Evolutionary conservation across 1,140 invertebrate species (phyloP), one percentile per base, ranked within the genome.

Genomic region (Drosophila navojoa): DNA sequence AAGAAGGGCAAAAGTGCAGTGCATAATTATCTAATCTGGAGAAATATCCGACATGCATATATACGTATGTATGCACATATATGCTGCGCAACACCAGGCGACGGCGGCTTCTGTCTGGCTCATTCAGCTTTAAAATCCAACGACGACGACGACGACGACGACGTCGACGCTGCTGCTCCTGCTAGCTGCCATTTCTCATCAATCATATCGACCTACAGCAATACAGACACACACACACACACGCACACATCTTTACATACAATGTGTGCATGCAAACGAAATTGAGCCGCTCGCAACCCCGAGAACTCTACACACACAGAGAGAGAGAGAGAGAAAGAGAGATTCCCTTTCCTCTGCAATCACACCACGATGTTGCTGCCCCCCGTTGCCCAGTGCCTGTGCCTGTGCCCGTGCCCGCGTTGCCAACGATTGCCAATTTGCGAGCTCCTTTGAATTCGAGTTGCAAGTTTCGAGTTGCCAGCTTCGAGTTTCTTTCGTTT

Each of bases 131-230:
- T 70, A 70, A 70, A 70, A 70, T 70, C 67, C 53, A 32, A 40
- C 67, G 29, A 59, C 40, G n/a, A 29, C 42, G 22, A 19, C 25
- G 40, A 6, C 22, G 22, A 19, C n/a, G 40, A 7, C 22, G 55
- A 15, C 15, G 40, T 5, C 38, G 27, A 5, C 6, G 27, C 27
- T 29, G 32, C 32, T 9, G 32, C 32, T 32, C 13, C 53, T 55
- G 53, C 40, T 27, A 27, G 13, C 38, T 47, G 19, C 38, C 59
- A 44, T 32, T 52, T 62, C 38, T 19, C 63, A 54, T 72, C 63
- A 72, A 72, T 72, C 70, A 68, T 54, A 68, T 72, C 70, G 70
- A 72, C 70, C 70, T 72, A 72, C 63, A 72, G 70, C 70, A 72
- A 68, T 72, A 50, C 32, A n/a, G n/a, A 42, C n/a, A 57, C 7